Percentiles rank a stretch among this genome's conserved stretches.
These are phyloP conservation scores for Gadus macrocephalus DNA, from an alignment of 2,113 vertebrate genomes.

Conservation along the genomic window DNA sequence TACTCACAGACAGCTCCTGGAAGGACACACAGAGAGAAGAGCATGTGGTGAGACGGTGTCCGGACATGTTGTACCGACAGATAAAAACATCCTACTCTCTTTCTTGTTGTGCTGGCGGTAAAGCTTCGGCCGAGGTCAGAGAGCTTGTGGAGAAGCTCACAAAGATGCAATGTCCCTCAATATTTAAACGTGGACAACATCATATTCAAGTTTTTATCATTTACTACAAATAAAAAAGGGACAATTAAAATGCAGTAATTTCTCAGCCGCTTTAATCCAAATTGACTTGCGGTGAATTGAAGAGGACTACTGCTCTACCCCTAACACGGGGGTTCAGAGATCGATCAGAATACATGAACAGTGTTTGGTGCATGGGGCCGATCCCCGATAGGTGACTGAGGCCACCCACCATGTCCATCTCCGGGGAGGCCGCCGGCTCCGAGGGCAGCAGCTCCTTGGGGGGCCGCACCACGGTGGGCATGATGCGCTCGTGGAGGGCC, in stretches of 20 bases:
- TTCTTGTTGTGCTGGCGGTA: neutral
- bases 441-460: conserved; percentile 85
- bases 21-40: conserved; percentile 28
- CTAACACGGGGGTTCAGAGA: no score
- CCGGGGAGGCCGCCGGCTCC: conserved; percentile 65
- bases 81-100: neutral
- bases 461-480: conserved; percentile 95
- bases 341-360: no score
- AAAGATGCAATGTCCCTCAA: no score
- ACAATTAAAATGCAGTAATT: no score
- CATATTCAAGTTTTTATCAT: neutral
- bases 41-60: neutral
- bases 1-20: conserved; percentile 92
- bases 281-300: no score
- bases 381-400: neutral
- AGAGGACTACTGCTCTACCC: no score
- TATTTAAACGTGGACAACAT: no score
- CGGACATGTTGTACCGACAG: neutral
- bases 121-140: no score
- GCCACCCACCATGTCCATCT: conserved; percentile 84
- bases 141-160: no score
- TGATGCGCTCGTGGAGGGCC: conserved; percentile 90
- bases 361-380: no score
- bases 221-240: no score
- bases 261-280: no score